These are phyloP conservation scores for Acleris laterana DNA, from an alignment of 2,888 invertebrate genomes.

Conservation along the genomic window DNA sequence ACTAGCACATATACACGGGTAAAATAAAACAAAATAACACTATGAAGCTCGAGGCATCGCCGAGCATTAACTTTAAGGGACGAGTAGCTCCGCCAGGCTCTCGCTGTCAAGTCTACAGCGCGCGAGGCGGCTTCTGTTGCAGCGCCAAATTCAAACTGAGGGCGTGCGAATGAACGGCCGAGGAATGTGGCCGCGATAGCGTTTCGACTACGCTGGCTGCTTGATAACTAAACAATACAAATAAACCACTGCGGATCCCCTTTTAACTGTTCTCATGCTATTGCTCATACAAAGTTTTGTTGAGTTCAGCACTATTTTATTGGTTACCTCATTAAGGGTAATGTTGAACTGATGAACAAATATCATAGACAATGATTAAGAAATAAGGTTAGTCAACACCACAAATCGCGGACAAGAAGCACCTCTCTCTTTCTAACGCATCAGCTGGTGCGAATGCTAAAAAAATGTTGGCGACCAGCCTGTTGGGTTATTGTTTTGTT, in stretches of 20 bases:
- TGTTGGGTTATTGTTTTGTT: background rate
- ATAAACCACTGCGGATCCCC: slow-evolving; percentile 27
- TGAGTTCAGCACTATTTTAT: slow-evolving; percentile 21
- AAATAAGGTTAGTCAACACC: no score
- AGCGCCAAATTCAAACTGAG: slow-evolving; percentile 80
- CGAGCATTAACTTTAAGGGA: slow-evolving; percentile 19
- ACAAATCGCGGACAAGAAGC: background rate
- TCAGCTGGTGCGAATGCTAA: background rate
- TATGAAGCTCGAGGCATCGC: slow-evolving; percentile 44
- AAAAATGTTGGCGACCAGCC: no score
- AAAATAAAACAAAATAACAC: slow-evolving; percentile 61
- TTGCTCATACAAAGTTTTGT: slow-evolving; percentile 22
- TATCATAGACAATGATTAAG: no score
- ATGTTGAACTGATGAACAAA: background rate
- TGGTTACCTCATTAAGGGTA: slow-evolving; percentile 8
- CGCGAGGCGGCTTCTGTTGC: slow-evolving; percentile 50
- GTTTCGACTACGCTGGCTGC: slow-evolving; percentile 35
- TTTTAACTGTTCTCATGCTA: slow-evolving; percentile 31
- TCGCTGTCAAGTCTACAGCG: slow-evolving; percentile 37
- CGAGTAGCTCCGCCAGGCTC: slow-evolving; percentile 51
- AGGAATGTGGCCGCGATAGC: slow-evolving; percentile 36
- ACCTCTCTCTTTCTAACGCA: background rate
- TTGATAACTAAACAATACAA: slow-evolving; percentile 37
- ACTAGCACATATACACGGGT: slow-evolving; percentile 47
- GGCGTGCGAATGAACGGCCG: slow-evolving; percentile 31